These are phyloP conservation scores for Botia almorhae DNA, from an alignment of 2,797 vertebrate species.

Conservation along the genomic window DNA sequence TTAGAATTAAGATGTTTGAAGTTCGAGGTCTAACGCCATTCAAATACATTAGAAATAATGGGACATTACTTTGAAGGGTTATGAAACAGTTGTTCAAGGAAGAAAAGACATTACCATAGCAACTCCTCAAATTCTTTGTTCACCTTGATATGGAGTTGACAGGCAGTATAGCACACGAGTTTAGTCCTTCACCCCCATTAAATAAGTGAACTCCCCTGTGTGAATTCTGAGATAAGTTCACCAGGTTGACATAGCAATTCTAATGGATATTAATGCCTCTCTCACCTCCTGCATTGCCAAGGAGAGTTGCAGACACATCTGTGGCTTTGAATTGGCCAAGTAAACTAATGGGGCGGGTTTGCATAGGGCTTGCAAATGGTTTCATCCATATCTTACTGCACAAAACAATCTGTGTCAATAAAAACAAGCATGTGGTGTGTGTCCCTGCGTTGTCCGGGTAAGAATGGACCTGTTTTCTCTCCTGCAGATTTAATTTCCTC, in stretches of 20 bases:
- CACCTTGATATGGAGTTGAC: slow-evolving; percentile 33
- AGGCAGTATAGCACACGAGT: slow-evolving; percentile 34
- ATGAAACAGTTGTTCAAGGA: not conserved
- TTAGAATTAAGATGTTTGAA: not conserved
- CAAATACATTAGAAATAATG: not conserved
- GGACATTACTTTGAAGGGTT: not conserved
- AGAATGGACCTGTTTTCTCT: slow-evolving; percentile 2
- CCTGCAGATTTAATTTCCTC: slow-evolving; percentile 19
- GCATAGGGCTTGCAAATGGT: slow-evolving; percentile 37
- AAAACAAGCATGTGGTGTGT: slow-evolving; percentile 19
- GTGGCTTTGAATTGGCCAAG: slow-evolving; percentile 45
- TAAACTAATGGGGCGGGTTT: slow-evolving; percentile 17
- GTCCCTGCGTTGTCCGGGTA: slow-evolving; percentile 23
- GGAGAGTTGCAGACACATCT: slow-evolving; percentile 51
- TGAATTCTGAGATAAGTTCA: slow-evolving; percentile 50
- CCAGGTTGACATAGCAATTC: slow-evolving; percentile 46
- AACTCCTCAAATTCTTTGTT: slow-evolving; percentile 35
- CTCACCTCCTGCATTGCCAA: slow-evolving; percentile 50
- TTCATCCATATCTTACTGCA: slow-evolving; percentile 31
- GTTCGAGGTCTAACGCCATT: not conserved
- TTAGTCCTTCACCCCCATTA: slow-evolving; percentile 47
- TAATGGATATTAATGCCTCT: slow-evolving; percentile 62
- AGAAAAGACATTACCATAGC: slow-evolving; percentile 9
- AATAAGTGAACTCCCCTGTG: slow-evolving; percentile 34
- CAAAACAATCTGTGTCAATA: slow-evolving; percentile 43